Evolutionary conservation across 2,888 invertebrate species (phyloP), one percentile per base, ranked within the genome.

Genomic region (Orchesellides sinensis): DNA sequence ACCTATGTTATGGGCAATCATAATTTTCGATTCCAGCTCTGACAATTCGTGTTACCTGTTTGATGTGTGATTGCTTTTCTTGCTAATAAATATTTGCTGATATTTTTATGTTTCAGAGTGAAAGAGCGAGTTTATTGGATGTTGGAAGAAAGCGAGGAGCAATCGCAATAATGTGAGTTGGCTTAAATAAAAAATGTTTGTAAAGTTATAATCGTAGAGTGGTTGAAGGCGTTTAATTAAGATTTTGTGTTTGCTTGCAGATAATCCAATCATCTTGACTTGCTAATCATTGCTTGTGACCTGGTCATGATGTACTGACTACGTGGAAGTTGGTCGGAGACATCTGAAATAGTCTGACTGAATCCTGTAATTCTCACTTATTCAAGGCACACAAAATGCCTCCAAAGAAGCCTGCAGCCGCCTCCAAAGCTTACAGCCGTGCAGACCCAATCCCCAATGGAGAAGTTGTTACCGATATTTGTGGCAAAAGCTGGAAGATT

Each of bases 401-500:
- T 52, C 87, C 87, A 19, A 85, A 84, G 54, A 87, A 85, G 59
- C 72, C 78, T 1, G 78, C 49, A 63, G 72, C 35, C 27, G 66
- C 68, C 19, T 6, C 61, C 19, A 88, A 87, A 77, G 77, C 84
- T 1, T 88, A 87, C 68, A 59, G 70, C 21, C 84, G 84, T 21
- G 94, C 95, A 2, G 94, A 94, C 85, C 93, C 93, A 17, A 92
- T 96, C 86, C 93, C 94, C 4, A 89, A 90, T 63, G 97, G 97
- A 6, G 95, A 95, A 90, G 90, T 96, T 72, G 91, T 98, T 47
- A 92, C 92, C 47, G 97, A 98, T 90, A 90, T 94, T 35, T 90
- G 91, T 12, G 96, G 96, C 89, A 94, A 94, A 85, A 92, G 94
- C 89, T 98, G 98, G 98, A 93, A 93, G 86, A 92, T 98, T 79